Evolutionary conservation across 2,797 vertebrate species (phyloP), one percentile per base, ranked within the genome.

Genomic region (Amblyopsis hoosieri): DNA sequence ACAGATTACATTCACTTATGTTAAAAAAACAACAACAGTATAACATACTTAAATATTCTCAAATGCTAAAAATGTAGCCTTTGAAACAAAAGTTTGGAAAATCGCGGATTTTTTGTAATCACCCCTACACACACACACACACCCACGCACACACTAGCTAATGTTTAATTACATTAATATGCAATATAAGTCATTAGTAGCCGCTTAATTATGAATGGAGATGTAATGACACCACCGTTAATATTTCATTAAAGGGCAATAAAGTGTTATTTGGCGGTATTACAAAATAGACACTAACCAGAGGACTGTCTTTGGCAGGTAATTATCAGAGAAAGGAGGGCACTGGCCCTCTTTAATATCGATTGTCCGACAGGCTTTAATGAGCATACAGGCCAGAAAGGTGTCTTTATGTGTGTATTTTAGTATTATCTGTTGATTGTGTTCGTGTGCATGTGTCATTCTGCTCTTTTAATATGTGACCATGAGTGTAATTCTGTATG

Each of bases 221-320:
- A 90, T 85, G 87, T 92, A 93, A 94, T 92, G 90, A 92, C 81
- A 83, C 87, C 42, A 65, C 74, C 87, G 91, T 93, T 92, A 92
- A 93, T 93, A 92, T 93, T 93, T 93, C 90, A 94, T 93, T 93
- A 91, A 93, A 90, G 88, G 89, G 89, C 91, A 93, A 93, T 94
- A 92, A 93, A 93, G 89, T 92, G 91, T 93, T 93, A 93, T 93
- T 93, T 93, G 90, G 90, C 91, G 87, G 86, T 80, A 91, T 90
- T 92, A 92, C 90, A 91, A 92, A 93, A 91, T 88, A 90, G 90
- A 88, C 90, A 90, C 89, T 88, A 91, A 91, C 23, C 91, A 92
- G 90, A 90, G 84, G 83, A 80, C 87, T 85, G 85, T 87, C 88
- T 87, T 91, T 83, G 83, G 81, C 77, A 71, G 69, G 72, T 90